Evolutionary conservation across 2,888 invertebrate species (phyloP).

Genomic region (Pammene fasciana): DNA sequence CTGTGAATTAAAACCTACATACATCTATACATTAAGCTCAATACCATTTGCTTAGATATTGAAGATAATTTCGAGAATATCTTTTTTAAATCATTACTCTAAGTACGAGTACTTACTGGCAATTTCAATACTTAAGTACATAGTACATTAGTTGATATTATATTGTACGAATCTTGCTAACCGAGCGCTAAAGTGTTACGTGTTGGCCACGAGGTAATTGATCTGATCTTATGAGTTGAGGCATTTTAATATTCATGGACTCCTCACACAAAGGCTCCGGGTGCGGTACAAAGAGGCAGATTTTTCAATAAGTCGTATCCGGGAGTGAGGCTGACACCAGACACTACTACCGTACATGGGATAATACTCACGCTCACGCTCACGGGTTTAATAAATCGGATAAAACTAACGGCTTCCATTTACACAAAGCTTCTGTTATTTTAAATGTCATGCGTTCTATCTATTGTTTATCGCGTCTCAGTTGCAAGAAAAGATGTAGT

Average conservation of each 20-base stretch:
- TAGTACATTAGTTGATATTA: background rate
- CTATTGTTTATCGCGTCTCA: background rate
- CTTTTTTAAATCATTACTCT: too few species aligned
- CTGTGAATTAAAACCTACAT: background rate
- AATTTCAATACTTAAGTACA: too few species aligned
- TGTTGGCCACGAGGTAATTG: constrained; percentile 58
- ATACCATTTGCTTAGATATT: too few species aligned
- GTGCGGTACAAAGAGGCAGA: constrained; percentile 49
- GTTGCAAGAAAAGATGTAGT: background rate
- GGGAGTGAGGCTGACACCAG: constrained; percentile 28
- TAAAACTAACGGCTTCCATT: constrained; percentile 11
- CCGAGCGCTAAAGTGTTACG: constrained; percentile 14
- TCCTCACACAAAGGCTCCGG: constrained; percentile 55
- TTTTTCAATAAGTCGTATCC: constrained; percentile 50
- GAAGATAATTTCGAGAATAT: too few species aligned
- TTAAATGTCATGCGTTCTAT: background rate
- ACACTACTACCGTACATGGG: constrained; percentile 17
- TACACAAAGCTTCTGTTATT: constrained; percentile 20
- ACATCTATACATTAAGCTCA: background rate
- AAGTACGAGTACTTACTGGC: too few species aligned
- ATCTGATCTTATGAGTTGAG: constrained; percentile 66
- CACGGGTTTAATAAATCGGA: constrained; percentile 9
- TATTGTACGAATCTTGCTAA: background rate
- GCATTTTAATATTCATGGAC: constrained; percentile 72
- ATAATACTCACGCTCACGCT: background rate